phyloP scores from a whole-genome alignment of 2,113 vertebrate species.

The Ochotona princeps region DNA sequence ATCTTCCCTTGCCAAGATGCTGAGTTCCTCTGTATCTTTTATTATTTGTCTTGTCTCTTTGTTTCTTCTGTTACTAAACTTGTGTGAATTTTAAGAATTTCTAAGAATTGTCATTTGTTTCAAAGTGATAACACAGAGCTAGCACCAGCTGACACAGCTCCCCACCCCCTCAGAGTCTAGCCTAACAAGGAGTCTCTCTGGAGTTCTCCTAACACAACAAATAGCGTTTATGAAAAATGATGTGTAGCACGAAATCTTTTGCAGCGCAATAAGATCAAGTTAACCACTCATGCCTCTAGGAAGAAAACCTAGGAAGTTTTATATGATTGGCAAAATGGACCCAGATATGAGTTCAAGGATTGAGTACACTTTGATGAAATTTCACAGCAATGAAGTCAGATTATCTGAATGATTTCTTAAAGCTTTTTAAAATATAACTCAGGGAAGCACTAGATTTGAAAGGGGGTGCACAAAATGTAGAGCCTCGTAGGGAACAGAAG shows the following conservation, averaged over 20 bases:
- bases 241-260: slow-evolving; percentile 83
- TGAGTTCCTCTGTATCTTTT: slow-evolving; percentile 17
- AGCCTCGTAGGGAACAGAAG: slow-evolving; percentile 58
- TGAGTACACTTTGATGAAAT: slow-evolving; percentile 85
- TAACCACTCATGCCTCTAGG: slow-evolving; percentile 79
- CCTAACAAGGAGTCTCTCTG: slow-evolving; percentile 77
- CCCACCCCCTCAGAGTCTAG: slow-evolving; percentile 55
- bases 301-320: slow-evolving; percentile 82
- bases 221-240: slow-evolving; percentile 84
- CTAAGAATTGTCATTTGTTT: slow-evolving; percentile 70
- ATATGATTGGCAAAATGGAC: slow-evolving; percentile 86
- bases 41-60: slow-evolving; percentile 10
- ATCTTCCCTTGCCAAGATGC: slow-evolving; percentile 28
- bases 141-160: neutral
- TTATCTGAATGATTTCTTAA: slow-evolving; percentile 83
- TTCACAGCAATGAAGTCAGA: slow-evolving; percentile 82
- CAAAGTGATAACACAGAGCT: slow-evolving; percentile 37
- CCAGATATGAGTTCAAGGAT: slow-evolving; percentile 81
- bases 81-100: slow-evolving; percentile 17
- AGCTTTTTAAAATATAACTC: slow-evolving; percentile 78
- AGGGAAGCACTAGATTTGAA: slow-evolving; percentile 19
- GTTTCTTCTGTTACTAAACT: slow-evolving; percentile 49
- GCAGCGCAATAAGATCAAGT: slow-evolving; percentile 82
- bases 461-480: slow-evolving; percentile 56
- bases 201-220: slow-evolving; percentile 81